Base-by-base conservation (phyloP, 2,113 vertebrate species). In the Sprattus sprattus region DNA sequence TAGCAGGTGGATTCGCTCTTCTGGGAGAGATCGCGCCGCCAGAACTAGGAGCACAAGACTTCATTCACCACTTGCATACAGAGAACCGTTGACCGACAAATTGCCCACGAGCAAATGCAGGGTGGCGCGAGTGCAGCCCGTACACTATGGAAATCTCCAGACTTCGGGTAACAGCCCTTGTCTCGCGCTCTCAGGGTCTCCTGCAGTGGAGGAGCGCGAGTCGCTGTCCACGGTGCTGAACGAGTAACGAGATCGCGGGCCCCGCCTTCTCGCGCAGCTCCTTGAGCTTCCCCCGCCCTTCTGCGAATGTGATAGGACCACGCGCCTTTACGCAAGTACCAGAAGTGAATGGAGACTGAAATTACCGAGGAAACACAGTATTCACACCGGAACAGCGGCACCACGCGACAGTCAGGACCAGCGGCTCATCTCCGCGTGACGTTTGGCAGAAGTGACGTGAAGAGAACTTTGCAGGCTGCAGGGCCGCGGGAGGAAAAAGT, bases 201-300 rank as follows among this genome's bases (percentile, higher is more conserved):
- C 87, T 75, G 91, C 91, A 92, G 93, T 89, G 86, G 85, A 87
- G 86, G 85, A 87, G 88, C 89, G 92, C 89, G 87, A 81, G 90
- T 90, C 91, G 93, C 93, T 94, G 92, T 93, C 93, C 93, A 90
- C 84, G 93, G 94, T 94, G 89, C 93, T 95, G 94, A 93, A 92
- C 89, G 88, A 49, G 83, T 88, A 85, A 32, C n/a, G 67, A 46
- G 67, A 28, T 57, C 83, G 49, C 47, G 18, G 84, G 90, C 85
- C 85, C 86, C 91, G 84, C 91, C 88, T 86, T 87, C 88, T 84
- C 45, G 64, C 81, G 11, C 49, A 50, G 7, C 50, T 85, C 16
- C 80, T 45, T 81, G 64, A 82, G 46, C 0, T 60, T 39, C 50
- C 64, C 71, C 89, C 85, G 47, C 88, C 91, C 87, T 81, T 83